Evolutionary conservation across 2,113 vertebrate genomes (phyloP), one percentile per base, ranked within the genome.

Genomic region (Mobula hypostoma): DNA sequence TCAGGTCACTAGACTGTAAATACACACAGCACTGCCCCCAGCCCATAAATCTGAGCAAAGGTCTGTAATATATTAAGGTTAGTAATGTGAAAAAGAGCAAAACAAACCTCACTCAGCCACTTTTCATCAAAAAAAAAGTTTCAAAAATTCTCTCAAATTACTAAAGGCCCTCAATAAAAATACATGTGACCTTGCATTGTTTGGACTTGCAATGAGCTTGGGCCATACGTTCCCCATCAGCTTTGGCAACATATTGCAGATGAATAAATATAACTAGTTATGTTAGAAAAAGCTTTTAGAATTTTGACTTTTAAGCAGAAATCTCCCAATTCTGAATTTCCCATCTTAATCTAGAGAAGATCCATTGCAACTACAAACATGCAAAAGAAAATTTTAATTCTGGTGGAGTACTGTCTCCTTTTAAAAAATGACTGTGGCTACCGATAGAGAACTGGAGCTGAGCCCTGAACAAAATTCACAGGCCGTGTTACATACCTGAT

Each of bases 1-100:
- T 97, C 97, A 97, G 98, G 98, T 98, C 98, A 98, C 96, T 97
- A 98, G 98, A 98, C 98, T 99, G 98, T 98, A 99, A 99, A 98
- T 98, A 99, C 97, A 98, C 98, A 97, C 95, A 96, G 96, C 94
- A 94, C 95, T 97, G 97, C 96, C 97, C 96, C 61, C 61, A 90
- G 61, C 96, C 95, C 97, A 97, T 99, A 98, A 98, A 99, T 98
- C 98, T 98, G 96, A 96, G 97, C 95, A 97, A 97, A 97, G 97
- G 95, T 97, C 97, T 96, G 96, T 96, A 97, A 97, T 97, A 96
- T 96, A 97, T 96, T 97, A 97, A 97, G 97, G 97, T 97, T 97
- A 97, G 96, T 94, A 95, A 95, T 94, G 95, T 17, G 40, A 94
- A 95, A 87, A 77, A 0, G 0, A 77, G 36, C 87, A 40, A 36